A percentile compares a stretch with the other conserved stretches of the same genome.
phyloP scores from a whole-genome alignment of 2,113 vertebrate species.

The Entomyzon cyanotis region DNA sequence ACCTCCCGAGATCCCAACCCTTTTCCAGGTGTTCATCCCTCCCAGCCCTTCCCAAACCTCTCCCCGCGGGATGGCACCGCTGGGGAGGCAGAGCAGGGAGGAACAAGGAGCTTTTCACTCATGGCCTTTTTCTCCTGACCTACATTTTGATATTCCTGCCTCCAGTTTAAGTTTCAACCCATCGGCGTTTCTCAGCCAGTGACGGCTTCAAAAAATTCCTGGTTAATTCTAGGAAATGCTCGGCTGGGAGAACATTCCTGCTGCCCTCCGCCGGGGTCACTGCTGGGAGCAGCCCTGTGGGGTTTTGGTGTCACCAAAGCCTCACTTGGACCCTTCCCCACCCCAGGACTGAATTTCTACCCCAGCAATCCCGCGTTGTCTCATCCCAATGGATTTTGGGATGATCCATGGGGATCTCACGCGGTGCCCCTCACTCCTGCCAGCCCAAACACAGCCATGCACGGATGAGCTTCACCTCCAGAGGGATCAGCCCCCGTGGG shows the following conservation, averaged over 20 bases:
- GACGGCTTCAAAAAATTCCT: not conserved
- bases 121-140: slow-evolving; percentile 6
- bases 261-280: not conserved
- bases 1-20: not conserved
- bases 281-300: fast-evolving
- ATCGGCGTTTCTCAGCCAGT: not conserved
- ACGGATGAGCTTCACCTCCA: not conserved
- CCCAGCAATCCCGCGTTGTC: fast-evolving
- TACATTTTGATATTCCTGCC: slow-evolving; percentile 14
- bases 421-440: fast-evolving
- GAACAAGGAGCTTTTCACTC: slow-evolving; percentile 55
- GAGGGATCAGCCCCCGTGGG: not conserved
- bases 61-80: not conserved
- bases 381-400: not conserved
- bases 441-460: fast-evolving
- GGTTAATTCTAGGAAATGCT: not conserved
- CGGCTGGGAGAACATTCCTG: not conserved
- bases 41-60: not conserved
- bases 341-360: not conserved
- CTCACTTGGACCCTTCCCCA: not conserved
- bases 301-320: not conserved
- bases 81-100: not conserved
- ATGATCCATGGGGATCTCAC: fast-evolving
- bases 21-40: not conserved
- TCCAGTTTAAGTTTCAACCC: not conserved